Evolutionary conservation across 2,797 vertebrate genomes (phyloP).

Genomic region (Eidolon dupreanum): DNA sequence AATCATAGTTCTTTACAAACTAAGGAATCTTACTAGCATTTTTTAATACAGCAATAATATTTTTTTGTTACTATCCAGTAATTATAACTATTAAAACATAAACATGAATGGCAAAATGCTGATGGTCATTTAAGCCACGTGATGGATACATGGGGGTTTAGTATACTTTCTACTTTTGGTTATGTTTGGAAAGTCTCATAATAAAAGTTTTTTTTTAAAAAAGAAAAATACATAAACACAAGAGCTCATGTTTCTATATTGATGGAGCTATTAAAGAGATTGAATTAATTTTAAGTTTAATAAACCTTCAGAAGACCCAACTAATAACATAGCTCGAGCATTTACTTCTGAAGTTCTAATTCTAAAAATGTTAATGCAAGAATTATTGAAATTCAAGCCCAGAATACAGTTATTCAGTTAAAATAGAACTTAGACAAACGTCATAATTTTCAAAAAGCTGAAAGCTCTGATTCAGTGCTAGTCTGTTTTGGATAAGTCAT

Average conservation of each 20-base stretch:
- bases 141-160: background rate
- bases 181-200: slow-evolving; percentile 58
- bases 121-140: slow-evolving; percentile 31
- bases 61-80: background rate
- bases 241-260: slow-evolving; percentile 20
- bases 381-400: slow-evolving; percentile 34
- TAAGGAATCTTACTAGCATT: background rate
- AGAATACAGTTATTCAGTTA: background rate
- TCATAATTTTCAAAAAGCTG: slow-evolving; percentile 59
- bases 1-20: background rate
- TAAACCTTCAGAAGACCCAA: slow-evolving; percentile 51
- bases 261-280: slow-evolving; percentile 56
- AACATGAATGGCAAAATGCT: slow-evolving; percentile 32
- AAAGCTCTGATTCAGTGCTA: slow-evolving; percentile 18
- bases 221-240: slow-evolving; percentile 66
- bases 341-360: slow-evolving; percentile 48
- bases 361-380: slow-evolving; percentile 59
- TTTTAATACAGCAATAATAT: background rate
- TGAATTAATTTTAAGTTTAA: slow-evolving; percentile 50
- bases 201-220: slow-evolving; percentile 14
- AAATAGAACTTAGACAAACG: slow-evolving; percentile 64
- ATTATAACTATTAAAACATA: slow-evolving; percentile 33
- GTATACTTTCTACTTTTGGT: slow-evolving; percentile 13
- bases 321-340: slow-evolving; percentile 1
- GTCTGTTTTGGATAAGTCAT: slow-evolving; percentile 55